phyloP scores from a whole-genome alignment of 2,797 vertebrate genomes.

The Pseudomugil tenellus region DNA sequence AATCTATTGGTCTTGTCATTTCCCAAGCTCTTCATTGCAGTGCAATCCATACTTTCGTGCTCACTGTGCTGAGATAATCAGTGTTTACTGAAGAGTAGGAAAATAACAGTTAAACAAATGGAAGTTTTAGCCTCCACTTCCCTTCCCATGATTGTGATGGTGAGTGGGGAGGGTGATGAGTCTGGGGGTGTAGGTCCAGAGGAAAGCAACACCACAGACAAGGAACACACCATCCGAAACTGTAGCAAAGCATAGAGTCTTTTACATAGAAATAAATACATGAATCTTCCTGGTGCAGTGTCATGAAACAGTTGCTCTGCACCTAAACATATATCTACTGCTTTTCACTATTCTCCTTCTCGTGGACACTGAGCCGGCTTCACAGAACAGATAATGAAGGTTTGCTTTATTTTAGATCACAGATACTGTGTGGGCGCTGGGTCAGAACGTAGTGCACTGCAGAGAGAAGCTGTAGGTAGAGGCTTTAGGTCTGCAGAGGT shows the following conservation, averaged over 20 bases:
- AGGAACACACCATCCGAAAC: neutral
- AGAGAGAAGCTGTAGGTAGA: conserved; percentile 40
- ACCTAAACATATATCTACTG: no score
- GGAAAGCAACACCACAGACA: no score
- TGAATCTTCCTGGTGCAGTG: neutral
- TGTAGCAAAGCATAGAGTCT: neutral
- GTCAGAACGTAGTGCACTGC: conserved; percentile 40
- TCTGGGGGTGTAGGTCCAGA: no score
- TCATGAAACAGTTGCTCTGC: no score
- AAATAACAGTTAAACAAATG: neutral
- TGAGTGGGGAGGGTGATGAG: no score
- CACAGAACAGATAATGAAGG: conserved; percentile 39
- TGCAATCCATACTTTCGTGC: conserved; percentile 16
- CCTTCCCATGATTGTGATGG: no score
- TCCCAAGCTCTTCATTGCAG: conserved; percentile 53
- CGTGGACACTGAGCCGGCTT: conserved; percentile 20
- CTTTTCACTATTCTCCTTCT: neutral
- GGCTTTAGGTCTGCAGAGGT: conserved; percentile 24
- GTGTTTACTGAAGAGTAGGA: conserved; percentile 34
- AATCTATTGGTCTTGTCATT: conserved; percentile 23
- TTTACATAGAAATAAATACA: neutral
- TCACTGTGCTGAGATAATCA: conserved; percentile 35
- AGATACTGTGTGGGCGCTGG: conserved; percentile 54
- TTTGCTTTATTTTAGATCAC: conserved; percentile 57
- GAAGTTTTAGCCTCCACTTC: no score